Percentiles rank a stretch among this genome's conserved stretches.
Conservation (phyloP, 2,888 invertebrate genomes). For the Eupithecia dodoneata region DNA sequence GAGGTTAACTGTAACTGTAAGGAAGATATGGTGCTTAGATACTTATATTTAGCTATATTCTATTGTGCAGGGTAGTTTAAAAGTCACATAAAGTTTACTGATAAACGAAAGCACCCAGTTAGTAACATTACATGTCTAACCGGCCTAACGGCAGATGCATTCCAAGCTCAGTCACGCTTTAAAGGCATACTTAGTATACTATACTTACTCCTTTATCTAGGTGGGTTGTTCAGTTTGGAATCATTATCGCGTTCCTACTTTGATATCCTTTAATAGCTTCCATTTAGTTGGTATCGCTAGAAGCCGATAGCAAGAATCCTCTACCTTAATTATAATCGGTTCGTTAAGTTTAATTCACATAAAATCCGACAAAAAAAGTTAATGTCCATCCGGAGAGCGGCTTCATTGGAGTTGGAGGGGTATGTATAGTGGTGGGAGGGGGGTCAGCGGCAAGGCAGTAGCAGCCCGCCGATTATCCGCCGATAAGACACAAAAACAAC, state of each 20-base stretch:
- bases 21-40: not conserved
- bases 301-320: slow-evolving; percentile 53
- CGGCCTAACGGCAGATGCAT: slow-evolving; percentile 38
- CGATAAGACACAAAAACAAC: slow-evolving; percentile 82
- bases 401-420: slow-evolving; percentile 41
- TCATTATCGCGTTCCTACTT: slow-evolving; percentile 57
- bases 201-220: slow-evolving; percentile 14
- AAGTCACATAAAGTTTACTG: not conserved
- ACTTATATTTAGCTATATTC: not conserved
- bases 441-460: slow-evolving; percentile 65
- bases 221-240: slow-evolving; percentile 22
- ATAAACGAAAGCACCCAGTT: slow-evolving; percentile 4
- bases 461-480: slow-evolving; percentile 79
- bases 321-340: slow-evolving; percentile 62
- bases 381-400: slow-evolving; percentile 63
- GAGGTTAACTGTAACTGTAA: slow-evolving; percentile 2
- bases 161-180: slow-evolving; percentile 36
- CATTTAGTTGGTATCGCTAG: slow-evolving; percentile 60
- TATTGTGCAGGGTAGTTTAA: not conserved
- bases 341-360: slow-evolving; percentile 69
- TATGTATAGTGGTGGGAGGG: slow-evolving; percentile 45
- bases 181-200: slow-evolving; percentile 6
- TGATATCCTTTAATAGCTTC: slow-evolving; percentile 68
- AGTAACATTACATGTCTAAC: slow-evolving; percentile 17
- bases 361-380: slow-evolving; percentile 69